phyloP scores from a whole-genome alignment of 2,888 invertebrate species.

The Frankliniella intonsa region DNA sequence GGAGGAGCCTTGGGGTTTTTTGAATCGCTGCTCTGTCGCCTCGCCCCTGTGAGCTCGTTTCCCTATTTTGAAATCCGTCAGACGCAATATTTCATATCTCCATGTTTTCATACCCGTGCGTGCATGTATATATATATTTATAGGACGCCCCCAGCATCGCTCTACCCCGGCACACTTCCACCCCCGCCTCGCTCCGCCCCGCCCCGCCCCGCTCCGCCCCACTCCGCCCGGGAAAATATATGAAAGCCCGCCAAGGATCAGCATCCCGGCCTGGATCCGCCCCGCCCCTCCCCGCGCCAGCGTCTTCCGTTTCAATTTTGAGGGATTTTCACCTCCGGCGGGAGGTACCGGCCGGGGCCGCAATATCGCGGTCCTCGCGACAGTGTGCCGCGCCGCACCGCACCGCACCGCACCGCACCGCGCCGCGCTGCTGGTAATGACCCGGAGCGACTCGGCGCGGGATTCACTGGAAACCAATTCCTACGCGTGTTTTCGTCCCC shows the following conservation, averaged over 20 bases:
- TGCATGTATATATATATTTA: neutral
- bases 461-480: constrained; percentile 21
- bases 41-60: neutral
- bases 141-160: neutral
- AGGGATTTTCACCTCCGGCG: constrained; percentile 1
- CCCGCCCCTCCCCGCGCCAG: no score
- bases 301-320: neutral
- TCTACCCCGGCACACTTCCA: neutral
- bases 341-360: no score
- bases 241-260: neutral
- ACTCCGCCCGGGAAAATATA: constrained; percentile 33
- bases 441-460: neutral
- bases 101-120: constrained; percentile 19
- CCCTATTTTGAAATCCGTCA: constrained; percentile 22
- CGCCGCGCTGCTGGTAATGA: no score
- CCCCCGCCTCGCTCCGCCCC: constrained; percentile 39
- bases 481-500: neutral
- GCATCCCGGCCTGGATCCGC: neutral
- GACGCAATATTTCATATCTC: constrained; percentile 23
- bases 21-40: neutral
- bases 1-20: neutral
- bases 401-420: neutral
- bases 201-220: constrained; percentile 39
- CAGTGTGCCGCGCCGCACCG: neutral
- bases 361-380: no score